Evolutionary conservation across 2,888 invertebrate species (phyloP).

Genomic region (Lysandra bellargus): DNA sequence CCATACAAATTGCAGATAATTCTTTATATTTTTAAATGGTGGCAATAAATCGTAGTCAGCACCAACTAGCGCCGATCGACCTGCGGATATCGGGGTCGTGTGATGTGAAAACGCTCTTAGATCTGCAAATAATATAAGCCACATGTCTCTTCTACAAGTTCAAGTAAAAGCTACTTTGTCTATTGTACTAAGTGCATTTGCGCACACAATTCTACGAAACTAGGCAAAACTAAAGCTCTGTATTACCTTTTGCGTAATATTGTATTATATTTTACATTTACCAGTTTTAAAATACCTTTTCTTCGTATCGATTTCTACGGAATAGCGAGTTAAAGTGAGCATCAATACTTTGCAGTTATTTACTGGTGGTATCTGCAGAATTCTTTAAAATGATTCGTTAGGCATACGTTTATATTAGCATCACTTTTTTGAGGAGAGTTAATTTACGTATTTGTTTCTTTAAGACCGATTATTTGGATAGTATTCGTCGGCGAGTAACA

Average conservation of each 20-base stretch:
- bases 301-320: slow-evolving; percentile 15
- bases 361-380: background rate
- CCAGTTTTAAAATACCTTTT: slow-evolving; percentile 36
- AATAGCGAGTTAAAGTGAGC: background rate
- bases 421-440: background rate
- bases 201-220: slow-evolving; percentile 37
- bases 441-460: slow-evolving; percentile 22
- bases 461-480: slow-evolving; percentile 7
- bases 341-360: background rate
- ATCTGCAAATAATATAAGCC: slow-evolving; percentile 38
- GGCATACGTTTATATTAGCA: background rate
- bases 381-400: background rate
- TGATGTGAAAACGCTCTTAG: background rate
- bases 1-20: too few relatives aligned
- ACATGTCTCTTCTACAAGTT: slow-evolving; percentile 28
- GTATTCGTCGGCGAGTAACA: slow-evolving; percentile 24
- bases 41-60: background rate
- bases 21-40: too few relatives aligned
- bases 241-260: slow-evolving; percentile 27
- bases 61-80: background rate
- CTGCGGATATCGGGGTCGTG: background rate
- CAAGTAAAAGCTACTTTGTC: slow-evolving; percentile 15
- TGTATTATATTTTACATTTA: slow-evolving; percentile 16
- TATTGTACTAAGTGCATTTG: slow-evolving; percentile 38
- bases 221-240: slow-evolving; percentile 39